Percentiles rank a stretch among this genome's conserved stretches.
phyloP scores from a whole-genome alignment of 2,888 invertebrate species.

The Mesochorus sp. region DNA sequence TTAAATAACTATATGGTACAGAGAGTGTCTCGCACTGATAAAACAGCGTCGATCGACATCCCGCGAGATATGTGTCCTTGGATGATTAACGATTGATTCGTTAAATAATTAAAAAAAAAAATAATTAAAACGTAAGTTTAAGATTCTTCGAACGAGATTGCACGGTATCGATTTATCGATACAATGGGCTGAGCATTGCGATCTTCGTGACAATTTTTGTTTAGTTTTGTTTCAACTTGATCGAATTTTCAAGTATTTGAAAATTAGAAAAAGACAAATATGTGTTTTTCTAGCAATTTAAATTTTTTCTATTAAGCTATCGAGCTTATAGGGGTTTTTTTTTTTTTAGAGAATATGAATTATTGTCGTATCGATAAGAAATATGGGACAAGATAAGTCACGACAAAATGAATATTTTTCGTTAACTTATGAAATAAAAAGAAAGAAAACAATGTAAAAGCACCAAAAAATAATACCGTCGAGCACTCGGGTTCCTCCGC shows the following conservation, averaged over 20 bases:
- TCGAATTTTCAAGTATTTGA: too few species aligned
- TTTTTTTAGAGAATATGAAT: not conserved
- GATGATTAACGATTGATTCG: slow-evolving; percentile 58
- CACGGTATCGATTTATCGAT: slow-evolving; percentile 14
- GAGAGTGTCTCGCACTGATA: slow-evolving; percentile 35
- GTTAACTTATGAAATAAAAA: slow-evolving; percentile 31
- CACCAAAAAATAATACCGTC: slow-evolving; percentile 48
- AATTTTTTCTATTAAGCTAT: too few species aligned
- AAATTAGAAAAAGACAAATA: too few species aligned
- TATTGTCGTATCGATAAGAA: not conserved
- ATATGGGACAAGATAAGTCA: not conserved
- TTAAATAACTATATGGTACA: slow-evolving; percentile 58
- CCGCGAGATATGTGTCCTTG: slow-evolving; percentile 68
- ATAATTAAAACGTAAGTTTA: slow-evolving; percentile 35
- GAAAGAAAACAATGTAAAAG: too few species aligned
- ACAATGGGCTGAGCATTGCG: too few species aligned
- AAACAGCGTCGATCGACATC: slow-evolving; percentile 40
- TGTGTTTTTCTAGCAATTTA: too few species aligned
- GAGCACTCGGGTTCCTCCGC: slow-evolving; percentile 20
- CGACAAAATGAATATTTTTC: not conserved
- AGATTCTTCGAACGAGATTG: not conserved
- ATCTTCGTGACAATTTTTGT: too few species aligned
- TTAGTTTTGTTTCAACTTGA: too few species aligned
- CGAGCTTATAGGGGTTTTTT: too few species aligned
- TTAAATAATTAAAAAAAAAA: slow-evolving; percentile 47